phyloP scores from a whole-genome alignment of 2,888 invertebrate species.

The Marasmarcha lunaedactyla region DNA sequence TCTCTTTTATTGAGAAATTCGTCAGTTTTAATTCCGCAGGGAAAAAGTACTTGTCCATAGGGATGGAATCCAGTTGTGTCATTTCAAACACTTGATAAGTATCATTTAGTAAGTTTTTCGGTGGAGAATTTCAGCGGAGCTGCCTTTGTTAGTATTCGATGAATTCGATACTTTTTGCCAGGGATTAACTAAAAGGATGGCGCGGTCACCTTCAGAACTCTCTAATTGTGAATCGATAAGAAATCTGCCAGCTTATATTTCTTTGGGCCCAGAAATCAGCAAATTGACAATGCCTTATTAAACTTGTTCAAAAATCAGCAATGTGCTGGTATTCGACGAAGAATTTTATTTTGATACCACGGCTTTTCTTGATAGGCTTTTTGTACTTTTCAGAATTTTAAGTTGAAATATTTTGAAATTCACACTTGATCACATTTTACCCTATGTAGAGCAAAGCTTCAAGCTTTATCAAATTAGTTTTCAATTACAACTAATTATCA shows the following conservation, averaged over 20 bases:
- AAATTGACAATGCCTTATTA: slow-evolving; percentile 43
- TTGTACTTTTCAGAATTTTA: too few relatives aligned
- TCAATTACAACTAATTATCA: neutral
- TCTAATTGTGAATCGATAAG: slow-evolving; percentile 62
- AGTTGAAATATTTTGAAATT: too few relatives aligned
- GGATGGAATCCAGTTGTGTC: slow-evolving; percentile 65
- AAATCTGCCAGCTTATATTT: slow-evolving; percentile 35
- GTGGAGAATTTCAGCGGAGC: slow-evolving; percentile 53
- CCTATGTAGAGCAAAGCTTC: too few relatives aligned
- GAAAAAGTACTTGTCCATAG: slow-evolving; percentile 49
- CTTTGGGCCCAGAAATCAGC: slow-evolving; percentile 21
- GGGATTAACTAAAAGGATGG: slow-evolving; percentile 27
- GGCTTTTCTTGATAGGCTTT: too few relatives aligned
- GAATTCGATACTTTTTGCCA: slow-evolving; percentile 51
- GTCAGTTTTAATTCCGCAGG: slow-evolving; percentile 59
- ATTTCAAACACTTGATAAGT: slow-evolving; percentile 72
- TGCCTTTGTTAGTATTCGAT: slow-evolving; percentile 54
- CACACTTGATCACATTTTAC: slow-evolving; percentile 3
- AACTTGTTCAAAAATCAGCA: slow-evolving; percentile 20
- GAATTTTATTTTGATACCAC: too few relatives aligned
- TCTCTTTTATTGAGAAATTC: slow-evolving; percentile 70
- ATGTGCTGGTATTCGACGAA: too few relatives aligned
- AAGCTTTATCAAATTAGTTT: neutral
- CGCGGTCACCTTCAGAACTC: slow-evolving; percentile 61
- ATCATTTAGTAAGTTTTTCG: slow-evolving; percentile 55